phyloP scores from a whole-genome alignment of 2,888 invertebrate species.

The Drosophila emarginata region DNA sequence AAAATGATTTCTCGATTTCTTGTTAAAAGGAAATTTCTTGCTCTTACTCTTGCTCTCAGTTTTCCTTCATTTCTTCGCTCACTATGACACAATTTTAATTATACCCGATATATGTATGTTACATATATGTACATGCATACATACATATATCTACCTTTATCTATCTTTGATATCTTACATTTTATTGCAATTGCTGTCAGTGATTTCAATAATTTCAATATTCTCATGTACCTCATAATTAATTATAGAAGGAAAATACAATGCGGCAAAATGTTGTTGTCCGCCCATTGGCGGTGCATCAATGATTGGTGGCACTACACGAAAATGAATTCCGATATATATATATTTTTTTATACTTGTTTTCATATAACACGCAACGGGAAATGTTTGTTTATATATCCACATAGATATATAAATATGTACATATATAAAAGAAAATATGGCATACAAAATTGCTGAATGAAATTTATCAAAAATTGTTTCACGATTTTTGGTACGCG shows the following conservation, averaged over 20 bases:
- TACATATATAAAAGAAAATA: too few species aligned
- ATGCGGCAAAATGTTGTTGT: neutral
- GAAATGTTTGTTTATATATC: neutral
- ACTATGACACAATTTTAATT: neutral
- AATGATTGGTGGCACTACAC: conserved; percentile 47
- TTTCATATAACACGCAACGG: neutral
- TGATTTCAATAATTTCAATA: conserved; percentile 63
- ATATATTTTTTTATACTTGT: neutral
- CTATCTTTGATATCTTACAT: neutral
- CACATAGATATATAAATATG: too few species aligned
- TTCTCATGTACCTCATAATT: conserved; percentile 55
- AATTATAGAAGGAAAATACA: conserved; percentile 41
- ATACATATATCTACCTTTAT: neutral
- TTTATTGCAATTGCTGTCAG: conserved; percentile 47
- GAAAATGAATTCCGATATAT: neutral
- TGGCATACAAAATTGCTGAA: too few species aligned
- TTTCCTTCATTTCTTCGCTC: neutral
- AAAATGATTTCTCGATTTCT: conserved; percentile 63
- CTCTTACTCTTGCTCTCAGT: neutral
- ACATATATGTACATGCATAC: too few species aligned
- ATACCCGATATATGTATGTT: neutral
- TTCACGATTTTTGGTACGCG: too few species aligned
- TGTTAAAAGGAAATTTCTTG: conserved; percentile 42
- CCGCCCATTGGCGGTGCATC: neutral
- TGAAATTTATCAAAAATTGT: too few species aligned